Evolutionary conservation across 2,888 invertebrate genomes (phyloP), one percentile per base, ranked within the genome.

Genomic region (Papilio demoleus): DNA sequence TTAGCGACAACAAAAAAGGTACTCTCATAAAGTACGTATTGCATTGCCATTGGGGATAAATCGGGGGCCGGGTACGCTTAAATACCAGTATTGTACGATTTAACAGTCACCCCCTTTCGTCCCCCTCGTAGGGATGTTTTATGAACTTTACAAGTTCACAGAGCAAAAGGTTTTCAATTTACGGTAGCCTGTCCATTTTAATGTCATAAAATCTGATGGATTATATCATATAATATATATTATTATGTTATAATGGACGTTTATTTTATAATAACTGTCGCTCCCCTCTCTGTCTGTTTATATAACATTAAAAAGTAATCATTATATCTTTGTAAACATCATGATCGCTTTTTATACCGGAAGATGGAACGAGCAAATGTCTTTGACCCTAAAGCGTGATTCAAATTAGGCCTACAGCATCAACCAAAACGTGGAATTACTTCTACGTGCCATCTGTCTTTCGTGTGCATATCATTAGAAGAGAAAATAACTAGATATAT

Each of bases 91-190:
- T 84, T 85, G 82, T 82, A 75, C 78, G 80, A 80, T 84, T 86
- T 88, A 81, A 85, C 81, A 83, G 81, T 77, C 73, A 78, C 75
- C 78, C 76, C 82, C n/a, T n/a, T 14, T 42, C 83, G 85, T 81
- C 81, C n/a, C n/a, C n/a, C n/a, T n/a, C n/a, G n/a, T n/a, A 83
- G 83, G 85, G 81, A 76, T 78, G 74, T 76, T 85, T 86, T 88
- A 88, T 90, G 86, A 87, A 88, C 87, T 87, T 86, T 84, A 82
- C 86, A 84, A 82, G 85, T 87, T 87, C 85, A 87, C 85, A 75
- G 81, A 86, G 83, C 81, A 81, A 82, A 27, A 80, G 80, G 82
- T 82, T 85, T 87, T 79, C 85, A 84, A 86, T 88, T 85, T 87
- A 84, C 79, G 77, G 77, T 70, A 74, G 71, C 68, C 73, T 78